Evolutionary conservation across 1,140 invertebrate species (phyloP), one percentile per base, ranked within the genome.

Genomic region (Metaphire vulgaris): DNA sequence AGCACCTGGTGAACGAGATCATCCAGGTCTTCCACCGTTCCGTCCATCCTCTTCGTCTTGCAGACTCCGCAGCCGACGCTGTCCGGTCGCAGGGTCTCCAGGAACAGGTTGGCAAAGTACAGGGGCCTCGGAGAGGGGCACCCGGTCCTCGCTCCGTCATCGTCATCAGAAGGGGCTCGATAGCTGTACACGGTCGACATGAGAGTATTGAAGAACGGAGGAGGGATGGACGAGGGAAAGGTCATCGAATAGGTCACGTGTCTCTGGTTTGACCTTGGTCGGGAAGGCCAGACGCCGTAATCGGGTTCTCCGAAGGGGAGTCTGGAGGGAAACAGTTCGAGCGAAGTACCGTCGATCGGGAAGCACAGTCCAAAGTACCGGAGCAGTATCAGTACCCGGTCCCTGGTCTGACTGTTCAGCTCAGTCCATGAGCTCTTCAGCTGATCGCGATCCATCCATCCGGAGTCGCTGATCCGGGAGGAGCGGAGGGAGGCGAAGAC

Each of bases 301-400:
- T 78, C 77, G 0, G 77, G 77, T 30, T 78, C 77, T 15, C 77
- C 77, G 41, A 76, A 26, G 14, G 77, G 77, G 29, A 78, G 69
- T 29, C 76, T 78, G 33, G 74, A 76, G 2, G 77, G 77, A 30
- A 78, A 75, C 30, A 78, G 65, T 33, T 78, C 74, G 31, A 56
- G 31, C 1, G 29, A 64, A 16, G 72, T 65, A 1, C 67, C 77
- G 26, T 66, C 41, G 2, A 78, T 65, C 6, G 74, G 77, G 29
- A 78, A 30, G 33, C 77, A 78, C 15, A 78, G 28, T 6, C 77
- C 77, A 33, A 78, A 78, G 33, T 78, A 67, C 1, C 69, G 74
- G 30, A 78, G 65, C 34, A 78, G 69, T 0, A 65, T 71, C 21
- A 78, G 77, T 21, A 78, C 32, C 26, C 76, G 67, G 21, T 78